Base-by-base conservation (phyloP, 2,888 invertebrate species). In the Limnephilus auricula region DNA sequence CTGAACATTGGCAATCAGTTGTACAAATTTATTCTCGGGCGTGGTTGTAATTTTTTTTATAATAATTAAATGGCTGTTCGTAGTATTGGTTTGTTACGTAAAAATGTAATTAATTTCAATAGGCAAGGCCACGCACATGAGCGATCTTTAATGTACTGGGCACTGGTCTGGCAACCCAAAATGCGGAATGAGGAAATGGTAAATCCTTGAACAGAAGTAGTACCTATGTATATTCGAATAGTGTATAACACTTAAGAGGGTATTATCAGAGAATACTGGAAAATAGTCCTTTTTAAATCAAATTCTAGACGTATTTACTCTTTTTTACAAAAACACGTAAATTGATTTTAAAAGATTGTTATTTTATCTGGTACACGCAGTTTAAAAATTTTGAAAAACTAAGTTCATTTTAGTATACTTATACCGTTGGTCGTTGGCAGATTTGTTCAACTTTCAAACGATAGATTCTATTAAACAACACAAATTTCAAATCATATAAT, bases 111-210 rank as follows among this genome's bases (percentile, higher is more conserved):
- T 85, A 85, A 40, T 34, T 88, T 37, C 34, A 9, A 78, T 32
- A 18, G 79, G 25, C 87, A 88, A 88, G 87, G 87, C n/a, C 79
- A 32, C 37, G n/a, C 12, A 37, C 79, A 34, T 30, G 87, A 65
- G 65, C 65, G 65, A 65, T 65, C 65, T 65, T 65, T 65, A 65
- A 65, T n/a, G 65, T 65, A 65, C 25, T n/a, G 25, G 65, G 9
- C 65, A 25, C 25, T 65, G 34, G 78, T 88, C 78, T 25, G n/a
- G 34, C 79, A n/a, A 79, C 78, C 79, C 79, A 13, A 34, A n/a
- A 15, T 31, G 32, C 87, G 87, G 87, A 88, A 88, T 88, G 78
- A 88, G 87, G 87, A 88, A 88, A 65, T n/a, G 87, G 10, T 2
- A 88, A 12, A 88, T 88, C 78, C 87, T 78, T 88, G 78, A 78